A percentile compares a stretch with the other conserved stretches of the same genome.
Conservation (phyloP, 2,113 vertebrate genomes). For the Lepus europaeus region DNA sequence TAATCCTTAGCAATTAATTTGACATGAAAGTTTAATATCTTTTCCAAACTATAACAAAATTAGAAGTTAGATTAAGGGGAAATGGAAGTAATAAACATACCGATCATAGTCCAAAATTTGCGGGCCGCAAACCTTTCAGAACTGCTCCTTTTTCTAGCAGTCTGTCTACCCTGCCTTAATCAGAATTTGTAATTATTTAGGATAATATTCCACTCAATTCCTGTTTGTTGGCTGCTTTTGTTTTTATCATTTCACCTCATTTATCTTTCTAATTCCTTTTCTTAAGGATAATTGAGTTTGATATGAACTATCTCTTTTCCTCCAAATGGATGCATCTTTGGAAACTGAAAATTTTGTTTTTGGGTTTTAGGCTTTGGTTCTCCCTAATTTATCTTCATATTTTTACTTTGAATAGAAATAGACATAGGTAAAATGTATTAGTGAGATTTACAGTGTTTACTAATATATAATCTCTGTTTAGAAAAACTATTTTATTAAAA, state of each 20-base stretch:
- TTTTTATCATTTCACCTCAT: neutral
- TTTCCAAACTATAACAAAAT: neutral
- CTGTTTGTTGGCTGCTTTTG: neutral
- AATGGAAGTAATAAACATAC: neutral
- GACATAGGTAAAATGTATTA: neutral
- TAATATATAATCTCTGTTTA: conserved; percentile 36
- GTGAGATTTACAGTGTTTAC: conserved; percentile 7
- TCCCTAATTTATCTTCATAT: neutral
- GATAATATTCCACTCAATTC: neutral
- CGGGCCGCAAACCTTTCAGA: neutral
- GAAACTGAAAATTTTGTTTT: neutral
- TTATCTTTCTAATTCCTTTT: neutral
- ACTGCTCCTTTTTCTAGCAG: neutral
- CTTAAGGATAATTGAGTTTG: neutral
- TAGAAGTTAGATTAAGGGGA: neutral
- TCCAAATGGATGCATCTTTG: neutral
- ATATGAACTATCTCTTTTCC: neutral
- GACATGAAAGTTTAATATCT: neutral
- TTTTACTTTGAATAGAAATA: conserved; percentile 64
- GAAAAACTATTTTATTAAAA: conserved; percentile 24
- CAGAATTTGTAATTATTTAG: neutral
- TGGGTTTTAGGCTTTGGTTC: neutral
- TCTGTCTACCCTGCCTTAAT: neutral
- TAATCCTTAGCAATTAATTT: neutral
- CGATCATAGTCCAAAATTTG: neutral